Evolutionary conservation across 2,113 vertebrate genomes (phyloP), one percentile per base, ranked within the genome.

Genomic region (Aphelocoma coerulescens): DNA sequence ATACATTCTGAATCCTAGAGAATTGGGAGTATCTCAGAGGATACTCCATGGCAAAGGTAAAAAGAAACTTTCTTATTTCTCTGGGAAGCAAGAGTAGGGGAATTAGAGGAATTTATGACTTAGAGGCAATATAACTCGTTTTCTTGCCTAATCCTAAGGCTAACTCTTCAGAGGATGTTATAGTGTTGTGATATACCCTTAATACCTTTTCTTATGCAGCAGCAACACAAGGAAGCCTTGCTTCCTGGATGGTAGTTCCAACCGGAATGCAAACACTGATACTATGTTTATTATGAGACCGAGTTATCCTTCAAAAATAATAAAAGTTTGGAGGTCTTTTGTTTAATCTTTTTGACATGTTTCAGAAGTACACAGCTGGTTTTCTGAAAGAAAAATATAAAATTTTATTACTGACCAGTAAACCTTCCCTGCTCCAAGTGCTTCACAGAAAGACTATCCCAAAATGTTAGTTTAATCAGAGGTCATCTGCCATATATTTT

Each of bases 201-300:
- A 71, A n/a, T 39, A 35, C 1, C 37, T 75, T 49, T 41, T 62
- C 11, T 44, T 23, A 37, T 63, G 37, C 28, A 51, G 10, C 32
- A 59, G 9, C 15, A 69, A 30, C 13, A 3, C 20, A 69, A 88
- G 13, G 30, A 73, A 19, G 8, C 10, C 22, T 63, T 28, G 10
- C 4, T 3, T 69, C n/a, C 68, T 78, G 61, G 19, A 28, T 44
- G 17, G 44, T 26, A 5, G 5, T 33, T 72, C 15, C 54, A 76
- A 55, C 3, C 43, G 14, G 33, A 93, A 58, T 46, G 20, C 7
- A 78, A 62, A 74, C 7, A 54, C 0, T 0, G 12, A 24, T 54
- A 26, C 11, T 37, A 16, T 24, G 4, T 13, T 44, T 46, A 59
- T 67, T 27, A 49, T 18, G 32, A 77, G 19, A 43, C 6, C 13